Evolutionary conservation across 2,113 vertebrate species (phyloP).

Genomic region (human (Homo sapiens)): DNA sequence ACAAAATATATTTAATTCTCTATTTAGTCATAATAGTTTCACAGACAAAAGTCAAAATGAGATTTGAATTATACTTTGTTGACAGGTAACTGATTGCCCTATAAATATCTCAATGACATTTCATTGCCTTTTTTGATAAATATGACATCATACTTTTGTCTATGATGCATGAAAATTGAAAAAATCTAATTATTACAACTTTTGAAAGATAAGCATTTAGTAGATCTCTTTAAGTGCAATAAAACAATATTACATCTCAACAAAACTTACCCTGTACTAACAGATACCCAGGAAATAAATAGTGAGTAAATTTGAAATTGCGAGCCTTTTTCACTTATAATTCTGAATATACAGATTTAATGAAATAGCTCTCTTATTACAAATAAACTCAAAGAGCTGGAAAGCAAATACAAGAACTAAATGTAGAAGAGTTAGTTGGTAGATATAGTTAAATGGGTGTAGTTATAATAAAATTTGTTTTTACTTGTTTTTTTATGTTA

Average conservation of each 20-base stretch:
- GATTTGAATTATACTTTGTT: constrained; percentile 48
- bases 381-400: not conserved
- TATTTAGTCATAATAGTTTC: not conserved
- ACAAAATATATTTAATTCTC: constrained; percentile 32
- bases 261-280: not conserved
- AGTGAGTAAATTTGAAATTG: not conserved
- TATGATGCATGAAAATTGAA: constrained; percentile 8
- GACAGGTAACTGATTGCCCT: constrained; percentile 10
- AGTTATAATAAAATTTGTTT: not conserved
- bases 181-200: constrained; percentile 14
- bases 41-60: constrained; percentile 40
- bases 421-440: not conserved
- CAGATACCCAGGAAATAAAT: not conserved
- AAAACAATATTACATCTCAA: constrained; percentile 2
- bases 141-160: not conserved
- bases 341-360: not conserved
- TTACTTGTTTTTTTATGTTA: not conserved
- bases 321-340: not conserved
- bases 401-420: not conserved
- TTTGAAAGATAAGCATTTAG: constrained; percentile 10
- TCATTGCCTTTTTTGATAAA: constrained; percentile 41
- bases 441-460: not conserved
- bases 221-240: not conserved
- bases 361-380: constrained; percentile 3
- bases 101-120: constrained; percentile 33